A percentile compares a stretch with the other conserved stretches of the same genome.
These are phyloP conservation scores for Pangasius larnaudii DNA, from an alignment of 2,797 vertebrate species.

Conservation along the genomic window DNA sequence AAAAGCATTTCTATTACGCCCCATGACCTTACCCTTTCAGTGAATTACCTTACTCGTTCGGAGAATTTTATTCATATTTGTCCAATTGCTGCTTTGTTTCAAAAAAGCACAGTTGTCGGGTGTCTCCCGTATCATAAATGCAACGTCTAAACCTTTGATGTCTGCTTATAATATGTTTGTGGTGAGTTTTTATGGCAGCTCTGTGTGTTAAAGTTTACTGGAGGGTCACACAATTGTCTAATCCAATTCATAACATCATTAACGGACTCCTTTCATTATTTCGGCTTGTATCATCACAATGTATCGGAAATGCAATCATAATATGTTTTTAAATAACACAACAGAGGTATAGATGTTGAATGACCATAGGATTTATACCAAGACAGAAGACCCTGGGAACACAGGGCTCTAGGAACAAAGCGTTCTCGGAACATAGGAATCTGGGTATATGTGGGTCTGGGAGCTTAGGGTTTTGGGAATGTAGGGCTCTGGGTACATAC, in stretches of 20 bases:
- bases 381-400: background rate
- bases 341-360: background rate
- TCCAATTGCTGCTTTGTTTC: background rate
- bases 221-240: no score
- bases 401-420: no score
- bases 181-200: background rate
- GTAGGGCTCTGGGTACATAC: background rate
- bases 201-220: conserved; percentile 2
- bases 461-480: background rate
- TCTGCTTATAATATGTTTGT: background rate
- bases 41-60: no score
- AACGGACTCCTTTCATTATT: background rate
- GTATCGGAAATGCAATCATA: background rate
- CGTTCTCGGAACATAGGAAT: background rate
- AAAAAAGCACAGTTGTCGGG: background rate
- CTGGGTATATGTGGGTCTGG: background rate
- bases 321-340: background rate
- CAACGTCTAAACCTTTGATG: background rate
- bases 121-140: background rate
- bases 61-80: background rate
- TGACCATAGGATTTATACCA: background rate
- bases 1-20: background rate
- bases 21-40: background rate
- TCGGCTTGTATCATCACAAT: background rate
- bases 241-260: background rate